phyloP scores from a whole-genome alignment of 2,113 vertebrate genomes.

The Ploceus nigricollis region DNA sequence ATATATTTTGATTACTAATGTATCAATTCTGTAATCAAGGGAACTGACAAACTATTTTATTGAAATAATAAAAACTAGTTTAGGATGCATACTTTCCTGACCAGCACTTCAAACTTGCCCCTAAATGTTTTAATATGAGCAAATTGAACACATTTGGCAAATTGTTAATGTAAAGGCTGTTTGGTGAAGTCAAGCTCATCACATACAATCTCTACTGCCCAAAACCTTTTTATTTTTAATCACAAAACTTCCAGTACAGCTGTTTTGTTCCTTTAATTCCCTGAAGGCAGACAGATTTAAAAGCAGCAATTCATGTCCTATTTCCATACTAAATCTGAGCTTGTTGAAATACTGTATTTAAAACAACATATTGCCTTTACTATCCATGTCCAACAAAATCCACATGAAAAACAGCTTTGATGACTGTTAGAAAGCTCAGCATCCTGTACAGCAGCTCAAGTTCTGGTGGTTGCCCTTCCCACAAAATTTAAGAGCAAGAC shows the following conservation, averaged over 20 bases:
- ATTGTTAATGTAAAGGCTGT: background rate
- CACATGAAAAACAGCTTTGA: background rate
- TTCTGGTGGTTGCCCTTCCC: background rate
- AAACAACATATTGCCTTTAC: background rate
- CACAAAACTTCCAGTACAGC: background rate
- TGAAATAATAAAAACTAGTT: background rate
- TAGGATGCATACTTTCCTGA: background rate
- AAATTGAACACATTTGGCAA: background rate
- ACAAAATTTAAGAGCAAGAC: background rate
- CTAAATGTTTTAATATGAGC: background rate
- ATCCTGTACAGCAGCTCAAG: background rate
- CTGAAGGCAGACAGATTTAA: background rate
- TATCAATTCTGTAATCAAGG: background rate
- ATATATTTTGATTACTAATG: background rate
- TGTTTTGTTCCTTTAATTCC: constrained; percentile 6
- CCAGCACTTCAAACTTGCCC: background rate
- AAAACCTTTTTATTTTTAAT: constrained; percentile 24
- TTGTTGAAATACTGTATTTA: background rate
- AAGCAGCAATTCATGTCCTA: background rate
- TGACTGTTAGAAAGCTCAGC: background rate
- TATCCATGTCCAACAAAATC: background rate
- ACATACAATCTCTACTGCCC: constrained; percentile 11
- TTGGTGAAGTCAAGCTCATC: background rate
- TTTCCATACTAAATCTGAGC: background rate
- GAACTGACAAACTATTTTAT: background rate